phyloP scores from a whole-genome alignment of 1,140 invertebrate species.

The Meteorus sp. region DNA sequence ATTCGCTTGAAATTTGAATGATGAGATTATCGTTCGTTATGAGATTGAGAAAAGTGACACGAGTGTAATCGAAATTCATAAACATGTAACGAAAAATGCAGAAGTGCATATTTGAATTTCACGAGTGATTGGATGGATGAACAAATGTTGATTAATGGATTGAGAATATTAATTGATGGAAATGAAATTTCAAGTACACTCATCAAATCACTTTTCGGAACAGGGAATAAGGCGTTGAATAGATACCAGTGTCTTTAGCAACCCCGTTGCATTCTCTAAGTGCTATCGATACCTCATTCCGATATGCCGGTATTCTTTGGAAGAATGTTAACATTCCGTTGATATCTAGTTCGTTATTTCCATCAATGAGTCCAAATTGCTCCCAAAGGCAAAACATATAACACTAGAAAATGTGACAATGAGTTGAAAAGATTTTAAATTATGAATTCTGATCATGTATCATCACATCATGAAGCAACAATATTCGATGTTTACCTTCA shows the following conservation, averaged over 20 bases:
- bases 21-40: too few species aligned
- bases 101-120: too few species aligned
- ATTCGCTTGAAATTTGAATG: too few species aligned
- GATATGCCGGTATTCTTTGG: slow-evolving; percentile 50
- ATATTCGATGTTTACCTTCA: slow-evolving; percentile 39
- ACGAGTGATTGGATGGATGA: not conserved
- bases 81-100: not conserved
- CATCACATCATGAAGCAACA: not conserved
- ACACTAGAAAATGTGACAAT: slow-evolving; percentile 35
- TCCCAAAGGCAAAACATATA: slow-evolving; percentile 54
- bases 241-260: slow-evolving; percentile 48
- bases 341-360: slow-evolving; percentile 45
- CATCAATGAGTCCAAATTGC: slow-evolving; percentile 50
- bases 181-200: slow-evolving; percentile 26
- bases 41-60: too few species aligned
- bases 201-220: slow-evolving; percentile 26
- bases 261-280: slow-evolving; percentile 46
- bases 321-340: slow-evolving; percentile 53
- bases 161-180: not conserved
- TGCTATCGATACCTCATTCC: slow-evolving; percentile 43
- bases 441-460: not conserved
- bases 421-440: not conserved
- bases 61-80: slow-evolving; percentile 23
- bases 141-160: not conserved
- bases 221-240: slow-evolving; percentile 26